Conservation (phyloP, 2,888 invertebrate species). For the Tenodera sinensis region DNA sequence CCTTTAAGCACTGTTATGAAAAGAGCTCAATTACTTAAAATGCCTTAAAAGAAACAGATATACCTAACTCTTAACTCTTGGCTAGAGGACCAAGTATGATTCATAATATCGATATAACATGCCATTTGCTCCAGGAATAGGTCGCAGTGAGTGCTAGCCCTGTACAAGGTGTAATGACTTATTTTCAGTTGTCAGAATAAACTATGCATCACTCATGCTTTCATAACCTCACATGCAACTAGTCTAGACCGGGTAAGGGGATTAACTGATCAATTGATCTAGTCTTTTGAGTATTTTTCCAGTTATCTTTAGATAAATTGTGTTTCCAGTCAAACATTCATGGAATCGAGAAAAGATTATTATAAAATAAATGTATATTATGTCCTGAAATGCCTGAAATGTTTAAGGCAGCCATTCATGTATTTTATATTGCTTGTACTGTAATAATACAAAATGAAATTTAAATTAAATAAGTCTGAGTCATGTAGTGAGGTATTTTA, state of each 20-base stretch:
- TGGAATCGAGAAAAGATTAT: not conserved
- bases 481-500: not conserved
- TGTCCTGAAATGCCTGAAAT: not conserved
- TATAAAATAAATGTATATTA: not conserved
- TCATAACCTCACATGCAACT: not conserved
- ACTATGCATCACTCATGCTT: not conserved
- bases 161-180: not conserved
- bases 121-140: not conserved
- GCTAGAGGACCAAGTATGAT: not conserved
- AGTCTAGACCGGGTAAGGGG: not conserved
- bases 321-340: not conserved
- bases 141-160: not conserved
- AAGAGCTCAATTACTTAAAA: not conserved
- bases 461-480: not conserved
- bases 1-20: not conserved
- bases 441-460: not conserved
- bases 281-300: not conserved
- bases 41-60: not conserved
- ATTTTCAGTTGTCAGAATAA: not conserved
- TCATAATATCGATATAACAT: not conserved
- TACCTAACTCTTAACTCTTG: not conserved
- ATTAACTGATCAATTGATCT: not conserved
- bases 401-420: not conserved
- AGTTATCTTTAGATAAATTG: not conserved
- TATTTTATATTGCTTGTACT: not conserved